Evolutionary conservation across 1,140 invertebrate species (phyloP), one percentile per base, ranked within the genome.

Genomic region (Oppia nitens): DNA sequence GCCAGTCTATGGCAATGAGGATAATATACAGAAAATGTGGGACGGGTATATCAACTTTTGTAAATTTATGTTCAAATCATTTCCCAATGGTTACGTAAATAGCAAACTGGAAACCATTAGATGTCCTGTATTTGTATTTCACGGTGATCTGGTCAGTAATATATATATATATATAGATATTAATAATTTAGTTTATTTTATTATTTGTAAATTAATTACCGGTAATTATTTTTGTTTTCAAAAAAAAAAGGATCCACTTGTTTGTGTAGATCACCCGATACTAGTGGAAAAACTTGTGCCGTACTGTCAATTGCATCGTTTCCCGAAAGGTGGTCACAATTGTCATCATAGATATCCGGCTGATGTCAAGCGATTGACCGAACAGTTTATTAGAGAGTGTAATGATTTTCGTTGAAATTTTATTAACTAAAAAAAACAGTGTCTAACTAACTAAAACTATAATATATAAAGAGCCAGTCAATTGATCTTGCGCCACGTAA

Each of bases 291-390:
- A 79, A 23, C 71, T 83, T 64, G 83, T 88, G 54, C 70, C 70
- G 61, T 72, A 77, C 61, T 77, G 80, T 11, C 78, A 72, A 83
- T 84, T 83, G 49, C 67, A 78, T 59, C 73, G 81, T 26, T 83
- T 84, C 65, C 80, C 83, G 20, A 79, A 88, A n/a, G 87, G 84
- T 14, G 85, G 84, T 66, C 87, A 91, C 65, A 87, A 90, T 69
- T 76, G 89, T 24, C 87, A 91, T 67, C 68, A 90, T 48, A 75
- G 75, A 59, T 87, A 84, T 70, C 74, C 82, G 0, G 77, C 84
- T 50, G 81, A 88, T 66, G 89, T 91, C 66, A 91, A 91, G 68
- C 75, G 76, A 59, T 66, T 80, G 17, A 78, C 85, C 0, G 77
- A 81, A 55, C 72, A 83, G 3, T 91, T 91, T 73, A 70, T 88